These are phyloP conservation scores for Drosophila repleta DNA, from an alignment of 1,140 invertebrate genomes.

Conservation along the genomic window DNA sequence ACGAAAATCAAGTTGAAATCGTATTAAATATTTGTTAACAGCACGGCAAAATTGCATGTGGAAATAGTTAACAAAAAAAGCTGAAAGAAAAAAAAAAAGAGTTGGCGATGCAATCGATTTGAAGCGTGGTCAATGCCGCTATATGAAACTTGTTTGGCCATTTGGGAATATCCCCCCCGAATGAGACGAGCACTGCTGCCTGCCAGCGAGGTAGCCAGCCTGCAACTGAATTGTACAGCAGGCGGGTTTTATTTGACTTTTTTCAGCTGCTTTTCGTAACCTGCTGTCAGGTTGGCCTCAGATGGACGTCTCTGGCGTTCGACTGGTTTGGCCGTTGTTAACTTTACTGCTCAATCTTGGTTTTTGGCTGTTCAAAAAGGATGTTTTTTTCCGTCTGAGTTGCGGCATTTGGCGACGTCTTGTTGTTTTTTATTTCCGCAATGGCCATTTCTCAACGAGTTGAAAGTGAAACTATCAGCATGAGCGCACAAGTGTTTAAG, in stretches of 20 bases:
- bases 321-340: slow-evolving; percentile 59
- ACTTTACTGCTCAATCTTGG: slow-evolving; percentile 33
- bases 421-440: slow-evolving; percentile 77
- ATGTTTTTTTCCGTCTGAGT: slow-evolving; percentile 45
- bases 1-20: slow-evolving; percentile 60
- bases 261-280: slow-evolving; percentile 17
- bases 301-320: slow-evolving; percentile 35
- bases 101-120: slow-evolving; percentile 31
- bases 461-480: slow-evolving; percentile 73
- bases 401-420: slow-evolving; percentile 54
- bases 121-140: slow-evolving; percentile 27
- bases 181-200: slow-evolving; percentile 15
- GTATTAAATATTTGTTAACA: slow-evolving; percentile 73
- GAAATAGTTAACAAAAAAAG: slow-evolving; percentile 46
- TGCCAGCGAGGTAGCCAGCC: slow-evolving; percentile 27
- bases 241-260: slow-evolving; percentile 26
- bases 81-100: slow-evolving; percentile 55
- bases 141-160: slow-evolving; percentile 27
- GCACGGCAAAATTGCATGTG: slow-evolving; percentile 55
- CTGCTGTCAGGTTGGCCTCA: slow-evolving; percentile 61
- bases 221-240: slow-evolving; percentile 31
- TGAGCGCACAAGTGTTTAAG: slow-evolving; percentile 33
- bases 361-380: slow-evolving; percentile 65
- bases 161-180: slow-evolving; percentile 39
- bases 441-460: slow-evolving; percentile 58